These are phyloP conservation scores for Anarsia innoxiella DNA, from an alignment of 2,888 invertebrate genomes.

Conservation along the genomic window DNA sequence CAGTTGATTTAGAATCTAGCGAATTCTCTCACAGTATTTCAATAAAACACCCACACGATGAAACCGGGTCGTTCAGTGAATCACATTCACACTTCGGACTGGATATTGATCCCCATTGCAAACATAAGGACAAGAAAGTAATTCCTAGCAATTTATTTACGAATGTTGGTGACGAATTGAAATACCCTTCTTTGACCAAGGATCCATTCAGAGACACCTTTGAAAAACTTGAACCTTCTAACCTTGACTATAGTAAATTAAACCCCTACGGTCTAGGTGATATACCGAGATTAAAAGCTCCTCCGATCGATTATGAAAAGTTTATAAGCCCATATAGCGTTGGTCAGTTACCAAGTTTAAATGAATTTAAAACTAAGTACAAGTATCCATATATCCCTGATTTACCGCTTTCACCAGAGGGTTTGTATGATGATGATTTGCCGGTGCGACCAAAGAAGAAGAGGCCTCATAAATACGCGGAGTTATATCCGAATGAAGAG, in stretches of 20 bases:
- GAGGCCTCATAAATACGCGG: constrained; percentile 45
- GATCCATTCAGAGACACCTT: constrained; percentile 41
- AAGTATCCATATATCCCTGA: constrained; percentile 44
- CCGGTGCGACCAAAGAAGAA: constrained; percentile 52
- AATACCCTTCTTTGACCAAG: constrained; percentile 37
- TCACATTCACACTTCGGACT: constrained; percentile 54
- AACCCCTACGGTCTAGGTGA: constrained; percentile 25
- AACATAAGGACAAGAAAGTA: constrained; percentile 46
- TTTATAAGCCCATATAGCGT: constrained; percentile 9
- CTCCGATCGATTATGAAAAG: constrained; percentile 19
- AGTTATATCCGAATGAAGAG: constrained; percentile 39
- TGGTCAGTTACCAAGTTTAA: neutral
- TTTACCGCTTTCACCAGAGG: constrained; percentile 32
- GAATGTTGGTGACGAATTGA: constrained; percentile 34
- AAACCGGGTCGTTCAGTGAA: constrained; percentile 34
- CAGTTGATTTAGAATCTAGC: constrained; percentile 49
- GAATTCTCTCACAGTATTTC: constrained; percentile 58
- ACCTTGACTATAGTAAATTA: constrained; percentile 45
- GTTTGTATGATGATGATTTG: constrained; percentile 44
- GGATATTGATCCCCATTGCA: constrained; percentile 54
- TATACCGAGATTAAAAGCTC: constrained; percentile 36
- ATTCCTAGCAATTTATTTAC: constrained; percentile 28
- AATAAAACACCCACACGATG: constrained; percentile 55
- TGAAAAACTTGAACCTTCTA: constrained; percentile 49
- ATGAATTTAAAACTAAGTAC: constrained; percentile 23